phyloP scores from a whole-genome alignment of 1,140 invertebrate species.

The Sycobia sp. region DNA sequence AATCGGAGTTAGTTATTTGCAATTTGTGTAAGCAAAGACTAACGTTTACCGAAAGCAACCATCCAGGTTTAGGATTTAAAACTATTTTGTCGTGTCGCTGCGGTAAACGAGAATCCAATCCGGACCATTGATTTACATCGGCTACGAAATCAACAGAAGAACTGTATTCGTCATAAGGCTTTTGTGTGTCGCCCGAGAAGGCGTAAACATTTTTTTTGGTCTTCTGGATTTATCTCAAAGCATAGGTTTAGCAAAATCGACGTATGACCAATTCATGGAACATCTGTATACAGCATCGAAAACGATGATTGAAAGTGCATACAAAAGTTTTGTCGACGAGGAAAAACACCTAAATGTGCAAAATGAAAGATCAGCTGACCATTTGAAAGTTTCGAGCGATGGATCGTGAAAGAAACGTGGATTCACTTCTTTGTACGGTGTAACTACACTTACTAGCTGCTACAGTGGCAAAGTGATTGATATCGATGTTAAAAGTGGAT shows the following conservation, averaged over 20 bases:
- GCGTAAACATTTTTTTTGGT: conserved; percentile 29
- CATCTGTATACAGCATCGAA: conserved; percentile 13
- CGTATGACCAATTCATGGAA: too few relatives aligned
- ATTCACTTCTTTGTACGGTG: conserved; percentile 35
- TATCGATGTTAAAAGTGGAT: too few relatives aligned
- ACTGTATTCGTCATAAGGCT: conserved; percentile 37
- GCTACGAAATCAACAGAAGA: conserved; percentile 35
- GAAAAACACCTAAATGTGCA: too few relatives aligned
- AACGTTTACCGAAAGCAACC: conserved; percentile 28
- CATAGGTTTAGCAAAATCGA: too few relatives aligned
- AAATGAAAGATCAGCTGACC: too few relatives aligned
- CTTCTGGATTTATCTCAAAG: too few relatives aligned
- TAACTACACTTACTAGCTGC: too few relatives aligned
- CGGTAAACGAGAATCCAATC: conserved; percentile 32
- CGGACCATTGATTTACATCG: conserved; percentile 32
- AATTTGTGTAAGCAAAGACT: too few relatives aligned
- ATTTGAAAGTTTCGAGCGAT: too few relatives aligned
- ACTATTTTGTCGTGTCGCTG: too few relatives aligned
- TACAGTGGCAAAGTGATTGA: too few relatives aligned
- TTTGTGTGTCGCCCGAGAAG: conserved; percentile 30
- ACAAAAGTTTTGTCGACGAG: background rate
- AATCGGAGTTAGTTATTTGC: conserved; percentile 34
- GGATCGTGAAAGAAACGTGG: conserved; percentile 32
- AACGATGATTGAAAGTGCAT: conserved; percentile 10
- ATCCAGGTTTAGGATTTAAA: conserved; percentile 37